Evolutionary conservation across 2,797 vertebrate genomes (phyloP).

Genomic region (Thaleichthys pacificus): DNA sequence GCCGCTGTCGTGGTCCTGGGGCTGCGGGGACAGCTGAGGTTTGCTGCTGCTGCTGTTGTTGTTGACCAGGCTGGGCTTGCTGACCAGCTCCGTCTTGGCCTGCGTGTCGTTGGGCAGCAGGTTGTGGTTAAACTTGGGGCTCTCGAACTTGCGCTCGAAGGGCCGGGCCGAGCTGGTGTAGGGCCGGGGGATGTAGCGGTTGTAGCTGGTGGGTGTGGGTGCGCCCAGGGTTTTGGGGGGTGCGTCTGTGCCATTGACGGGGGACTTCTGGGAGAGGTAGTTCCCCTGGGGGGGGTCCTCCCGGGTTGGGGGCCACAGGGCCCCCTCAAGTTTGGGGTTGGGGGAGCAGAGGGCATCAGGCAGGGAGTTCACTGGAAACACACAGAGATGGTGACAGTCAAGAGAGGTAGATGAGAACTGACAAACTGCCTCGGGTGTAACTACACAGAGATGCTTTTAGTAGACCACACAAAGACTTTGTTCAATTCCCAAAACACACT

Average conservation of each 20-base stretch:
- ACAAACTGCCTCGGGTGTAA: background rate
- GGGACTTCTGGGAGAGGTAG: constrained; percentile 84
- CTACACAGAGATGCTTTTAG: background rate
- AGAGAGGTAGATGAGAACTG: background rate
- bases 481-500: background rate
- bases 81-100: constrained; percentile 72
- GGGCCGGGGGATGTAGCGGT: constrained; percentile 86
- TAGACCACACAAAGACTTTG: background rate
- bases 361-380: constrained; percentile 77
- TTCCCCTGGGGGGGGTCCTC: constrained; percentile 83
- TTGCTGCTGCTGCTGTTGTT: constrained; percentile 72
- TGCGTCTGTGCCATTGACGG: constrained; percentile 83
- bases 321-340: constrained; percentile 82
- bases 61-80: constrained; percentile 60
- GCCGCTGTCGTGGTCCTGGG: constrained; percentile 86
- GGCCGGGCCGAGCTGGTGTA: constrained; percentile 86
- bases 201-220: constrained; percentile 76
- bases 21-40: constrained; percentile 83
- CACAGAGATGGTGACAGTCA: background rate
- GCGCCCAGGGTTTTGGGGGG: constrained; percentile 72
- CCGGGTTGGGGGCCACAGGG: constrained; percentile 81
- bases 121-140: constrained; percentile 98
- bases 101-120: constrained; percentile 90
- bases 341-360: constrained; percentile 80
- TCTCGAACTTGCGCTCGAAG: constrained; percentile 97